These are phyloP conservation scores for Euzetes globulus DNA, from an alignment of 2,888 invertebrate genomes.

Conservation along the genomic window DNA sequence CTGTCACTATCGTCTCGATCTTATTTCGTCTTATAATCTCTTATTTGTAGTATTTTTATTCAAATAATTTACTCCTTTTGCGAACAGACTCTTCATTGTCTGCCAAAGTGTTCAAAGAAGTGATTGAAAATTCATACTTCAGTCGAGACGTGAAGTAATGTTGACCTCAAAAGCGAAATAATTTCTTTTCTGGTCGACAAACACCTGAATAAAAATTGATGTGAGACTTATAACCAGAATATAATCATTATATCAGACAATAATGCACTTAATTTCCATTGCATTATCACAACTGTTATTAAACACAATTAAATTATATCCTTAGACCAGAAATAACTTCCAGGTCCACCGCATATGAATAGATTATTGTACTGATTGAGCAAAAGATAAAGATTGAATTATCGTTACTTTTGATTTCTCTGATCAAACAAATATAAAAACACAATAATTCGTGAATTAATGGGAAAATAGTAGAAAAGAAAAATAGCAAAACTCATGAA, in stretches of 20 bases:
- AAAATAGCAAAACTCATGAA: background rate
- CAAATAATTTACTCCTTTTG: background rate
- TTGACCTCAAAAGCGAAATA: background rate
- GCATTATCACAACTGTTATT: background rate
- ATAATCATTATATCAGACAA: background rate
- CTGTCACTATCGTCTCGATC: background rate
- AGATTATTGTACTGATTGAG: background rate
- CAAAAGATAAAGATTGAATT: background rate
- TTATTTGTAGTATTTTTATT: background rate
- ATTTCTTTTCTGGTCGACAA: background rate
- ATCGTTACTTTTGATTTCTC: background rate
- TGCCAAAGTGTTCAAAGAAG: no score
- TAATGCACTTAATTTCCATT: background rate
- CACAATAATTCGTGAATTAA: background rate
- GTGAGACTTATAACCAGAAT: background rate
- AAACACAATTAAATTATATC: conserved; percentile 4
- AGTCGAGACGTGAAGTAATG: background rate
- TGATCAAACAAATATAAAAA: background rate
- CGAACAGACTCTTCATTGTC: no score
- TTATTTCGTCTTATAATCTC: background rate
- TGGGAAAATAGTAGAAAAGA: background rate
- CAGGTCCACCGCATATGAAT: background rate
- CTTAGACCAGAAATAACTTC: conserved; percentile 11
- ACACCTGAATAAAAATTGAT: background rate
- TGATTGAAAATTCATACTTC: background rate